Percentiles rank a stretch among this genome's conserved stretches.
Conservation (phyloP, 2,888 invertebrate genomes). For the Bruchidius siliquastri region DNA sequence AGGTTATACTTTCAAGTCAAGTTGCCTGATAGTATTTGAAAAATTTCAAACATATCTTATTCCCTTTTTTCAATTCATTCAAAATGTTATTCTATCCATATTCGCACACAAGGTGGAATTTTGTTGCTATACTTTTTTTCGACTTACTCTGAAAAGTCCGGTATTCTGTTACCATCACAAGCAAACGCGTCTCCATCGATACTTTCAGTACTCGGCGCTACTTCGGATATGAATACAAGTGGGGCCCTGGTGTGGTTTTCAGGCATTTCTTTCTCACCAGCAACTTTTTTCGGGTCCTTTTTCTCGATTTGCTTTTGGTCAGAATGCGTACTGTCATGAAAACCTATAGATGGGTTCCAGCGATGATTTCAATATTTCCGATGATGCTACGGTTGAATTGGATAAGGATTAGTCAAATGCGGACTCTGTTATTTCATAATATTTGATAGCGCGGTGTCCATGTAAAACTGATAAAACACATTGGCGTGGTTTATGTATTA, state of each 20-base stretch:
- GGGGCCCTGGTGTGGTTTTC: constrained; percentile 9
- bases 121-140: neutral
- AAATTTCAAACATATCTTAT: too few relatives aligned
- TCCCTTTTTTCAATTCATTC: too few relatives aligned
- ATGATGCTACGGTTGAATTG: neutral
- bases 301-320: neutral
- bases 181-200: constrained; percentile 1
- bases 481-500: neutral
- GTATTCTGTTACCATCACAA: neutral
- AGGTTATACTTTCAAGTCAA: too few relatives aligned
- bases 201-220: constrained; percentile 16
- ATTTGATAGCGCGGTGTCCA: neutral
- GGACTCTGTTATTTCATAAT: neutral
- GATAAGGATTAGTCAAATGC: neutral
- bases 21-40: too few relatives aligned
- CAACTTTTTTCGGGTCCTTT: neutral
- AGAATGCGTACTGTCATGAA: neutral
- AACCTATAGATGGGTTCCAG: neutral
- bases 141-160: neutral
- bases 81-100: too few relatives aligned
- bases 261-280: neutral
- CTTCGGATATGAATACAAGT: constrained; percentile 17
- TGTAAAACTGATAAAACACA: neutral
- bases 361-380: neutral
- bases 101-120: too few relatives aligned